A percentile compares a stretch with the other conserved stretches of the same genome.
Evolutionary conservation across 2,113 vertebrate species (phyloP).

Genomic region (Hemicordylus capensis): DNA sequence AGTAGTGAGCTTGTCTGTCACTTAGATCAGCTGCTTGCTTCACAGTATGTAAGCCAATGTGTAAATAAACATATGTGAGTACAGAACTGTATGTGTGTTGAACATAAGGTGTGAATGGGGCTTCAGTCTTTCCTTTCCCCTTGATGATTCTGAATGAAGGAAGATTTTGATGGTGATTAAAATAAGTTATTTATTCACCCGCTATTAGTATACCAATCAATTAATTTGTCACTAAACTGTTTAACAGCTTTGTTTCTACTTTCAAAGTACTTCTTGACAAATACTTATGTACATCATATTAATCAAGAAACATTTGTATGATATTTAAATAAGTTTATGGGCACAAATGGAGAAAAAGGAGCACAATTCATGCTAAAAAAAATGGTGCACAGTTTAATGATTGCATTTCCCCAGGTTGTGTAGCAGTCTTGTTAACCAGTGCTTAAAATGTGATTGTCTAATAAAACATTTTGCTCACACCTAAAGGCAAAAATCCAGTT

Average conservation of each 20-base stretch:
- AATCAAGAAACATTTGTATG: slow-evolving; percentile 13
- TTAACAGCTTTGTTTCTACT: neutral
- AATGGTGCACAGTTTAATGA: slow-evolving; percentile 33
- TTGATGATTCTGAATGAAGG: slow-evolving; percentile 31
- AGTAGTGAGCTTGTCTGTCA: too few relatives aligned
- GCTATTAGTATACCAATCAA: neutral
- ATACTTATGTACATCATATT: neutral
- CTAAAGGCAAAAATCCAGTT: slow-evolving; percentile 74
- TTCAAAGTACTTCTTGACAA: slow-evolving; percentile 30
- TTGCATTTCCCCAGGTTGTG: slow-evolving; percentile 58
- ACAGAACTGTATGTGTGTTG: neutral
- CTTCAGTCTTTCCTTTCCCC: neutral
- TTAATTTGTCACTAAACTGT: neutral
- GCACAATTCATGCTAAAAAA: slow-evolving; percentile 30
- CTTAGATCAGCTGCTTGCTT: too few relatives aligned
- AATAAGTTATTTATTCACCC: neutral
- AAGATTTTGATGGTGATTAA: slow-evolving; percentile 28
- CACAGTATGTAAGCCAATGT: too few relatives aligned
- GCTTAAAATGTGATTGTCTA: slow-evolving; percentile 51
- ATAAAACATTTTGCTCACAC: slow-evolving; percentile 68
- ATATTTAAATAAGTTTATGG: neutral
- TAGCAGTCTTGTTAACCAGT: slow-evolving; percentile 51
- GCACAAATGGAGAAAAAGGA: neutral
- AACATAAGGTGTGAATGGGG: neutral
- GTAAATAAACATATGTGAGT: too few relatives aligned